Evolutionary conservation across 2,797 vertebrate species (phyloP), one percentile per base, ranked within the genome.

Genomic region (Triplophysa yarkandensis): DNA sequence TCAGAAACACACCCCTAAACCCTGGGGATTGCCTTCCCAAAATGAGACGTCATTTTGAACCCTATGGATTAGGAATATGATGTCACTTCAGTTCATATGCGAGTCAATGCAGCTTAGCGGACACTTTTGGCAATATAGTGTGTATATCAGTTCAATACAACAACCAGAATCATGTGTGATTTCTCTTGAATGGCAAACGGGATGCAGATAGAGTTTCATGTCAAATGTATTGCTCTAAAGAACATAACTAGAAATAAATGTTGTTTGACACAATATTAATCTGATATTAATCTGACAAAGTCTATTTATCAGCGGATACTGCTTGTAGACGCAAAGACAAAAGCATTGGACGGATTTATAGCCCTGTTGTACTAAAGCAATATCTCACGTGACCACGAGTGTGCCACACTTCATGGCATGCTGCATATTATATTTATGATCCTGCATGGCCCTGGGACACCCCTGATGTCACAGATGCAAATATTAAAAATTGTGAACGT

Each of bases 221-320:
- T 69, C 54, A 80, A 77, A 48, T 71, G 68, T 21, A 74, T 77
- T 48, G 79, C 74, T 80, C 76, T 68, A 48, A 74, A 71, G 46
- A 65, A 61, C 67, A 77, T 65, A 52, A 44, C 78, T 74, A 77
- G 71, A 54, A 65, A 36, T 23, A 72, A 81, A 64, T 81, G 78
- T 57, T 76, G 77, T 81, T 68, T 72, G 86, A 81, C 74, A 72
- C 74, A 61, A 67, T 44, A 44, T 75, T 74, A 66, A 76, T 27
- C 81, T 83, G 61, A 36, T 83, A 79, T 80, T 84, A 80, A 83
- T 77, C 71, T 21, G n/a, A 85, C 72, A 85, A 85, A 87, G 63
- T 50, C 46, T 52, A 78, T 87, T 84, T 78, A 76, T 84, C 78
- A 79, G 44, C n/a, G 34, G 48, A 23, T 64, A 65, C 44, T 71